A percentile compares a stretch with the other conserved stretches of the same genome.
These are phyloP conservation scores for Nesidiocoris tenuis DNA, from an alignment of 2,888 invertebrate species.

Conservation along the genomic window DNA sequence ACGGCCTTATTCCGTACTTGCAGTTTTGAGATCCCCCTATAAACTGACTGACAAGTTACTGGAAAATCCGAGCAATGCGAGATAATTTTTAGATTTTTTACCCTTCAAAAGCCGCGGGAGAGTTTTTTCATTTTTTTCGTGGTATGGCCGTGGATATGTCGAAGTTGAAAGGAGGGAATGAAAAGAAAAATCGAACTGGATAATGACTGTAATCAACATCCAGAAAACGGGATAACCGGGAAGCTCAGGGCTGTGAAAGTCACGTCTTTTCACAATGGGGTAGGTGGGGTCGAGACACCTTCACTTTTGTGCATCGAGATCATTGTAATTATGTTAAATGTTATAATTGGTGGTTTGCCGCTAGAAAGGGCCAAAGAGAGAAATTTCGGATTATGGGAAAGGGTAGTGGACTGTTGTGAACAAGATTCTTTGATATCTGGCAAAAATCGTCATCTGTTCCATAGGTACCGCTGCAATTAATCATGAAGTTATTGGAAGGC, in stretches of 20 bases:
- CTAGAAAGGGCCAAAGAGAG: too few species aligned
- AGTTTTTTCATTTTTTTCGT: not conserved
- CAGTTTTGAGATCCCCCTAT: too few species aligned
- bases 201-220: conserved; percentile 25
- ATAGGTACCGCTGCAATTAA: too few species aligned
- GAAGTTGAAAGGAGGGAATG: not conserved
- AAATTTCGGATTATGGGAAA: too few species aligned
- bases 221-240: conserved; percentile 25
- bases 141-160: not conserved
- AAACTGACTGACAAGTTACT: not conserved
- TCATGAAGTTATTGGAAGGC: too few species aligned
- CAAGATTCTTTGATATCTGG: too few species aligned
- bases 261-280: conserved; percentile 21
- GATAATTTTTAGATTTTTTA: not conserved
- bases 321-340: not conserved
- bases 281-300: not conserved
- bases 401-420: too few species aligned
- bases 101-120: not conserved
- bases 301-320: not conserved
- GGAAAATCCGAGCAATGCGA: too few species aligned
- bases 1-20: too few species aligned
- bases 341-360: not conserved
- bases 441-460: too few species aligned
- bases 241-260: conserved; percentile 26
- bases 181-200: not conserved